Base-by-base conservation (phyloP, 2,888 invertebrate genomes). In the Dynastes grantii region DNA sequence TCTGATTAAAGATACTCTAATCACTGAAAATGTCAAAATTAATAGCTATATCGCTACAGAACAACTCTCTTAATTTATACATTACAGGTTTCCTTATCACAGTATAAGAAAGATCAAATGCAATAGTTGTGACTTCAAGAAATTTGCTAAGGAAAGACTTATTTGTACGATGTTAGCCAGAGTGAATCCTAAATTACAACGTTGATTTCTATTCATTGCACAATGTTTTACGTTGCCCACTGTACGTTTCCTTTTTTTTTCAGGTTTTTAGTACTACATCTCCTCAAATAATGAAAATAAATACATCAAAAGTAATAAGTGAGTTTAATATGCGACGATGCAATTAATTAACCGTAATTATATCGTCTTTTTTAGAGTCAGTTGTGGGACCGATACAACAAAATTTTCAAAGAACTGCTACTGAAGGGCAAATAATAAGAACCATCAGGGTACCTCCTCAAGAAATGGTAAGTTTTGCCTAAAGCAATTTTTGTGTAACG, bases 371-470 rank as follows among this genome's bases (percentile, higher is more conserved):
- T 79, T 70, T 76, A 76, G 76, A 76, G 27, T 76, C 79, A 53
- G 67, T 79, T 29, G 64, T 79, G 27, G 78, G 78, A 55, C 64
- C 78, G 27, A 53, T 78, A 37, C 71, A 63, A 53, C 70, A 67
- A 37, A 76, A 49, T 63, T 76, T 79, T 68, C 79, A 76, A 63
- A 76, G 68, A 67, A 75, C 65, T 29, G 53, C 37, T 64, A 22
- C 68, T n/a, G 76, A 71, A 27, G 79, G 79, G 27, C 76, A 79
- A 76, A 85, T 89, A 79, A 88, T 90, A 80, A 91, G 90, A 86
- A 90, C 90, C 37, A 90, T 91, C 85, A 90, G 90, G 82, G 85
- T 91, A 81, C 90, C 90, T 49, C 89, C 90, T 45, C 87, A 90
- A 83, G 91, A 91, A 88, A 88, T 91, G 90, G 91, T 91, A 87